Evolutionary conservation across 2,888 invertebrate species (phyloP), one percentile per base, ranked within the genome.

Genomic region (Octodonta nipae): DNA sequence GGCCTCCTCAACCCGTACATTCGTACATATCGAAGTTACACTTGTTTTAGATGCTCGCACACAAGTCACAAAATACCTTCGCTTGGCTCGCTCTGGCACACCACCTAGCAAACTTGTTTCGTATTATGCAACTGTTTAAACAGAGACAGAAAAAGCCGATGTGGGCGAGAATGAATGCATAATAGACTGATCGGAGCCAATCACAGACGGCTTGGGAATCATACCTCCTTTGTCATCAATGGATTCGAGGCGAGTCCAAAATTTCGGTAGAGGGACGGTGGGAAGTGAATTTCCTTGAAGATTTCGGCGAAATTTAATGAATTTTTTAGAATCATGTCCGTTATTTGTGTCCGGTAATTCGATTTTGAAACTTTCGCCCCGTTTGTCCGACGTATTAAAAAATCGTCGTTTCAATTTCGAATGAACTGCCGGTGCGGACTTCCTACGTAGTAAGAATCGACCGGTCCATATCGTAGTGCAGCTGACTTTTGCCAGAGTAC

Each of bases 181-280:
- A 55, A 53, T 54, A 53, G 52, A 52, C 50, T 46, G 44, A 44
- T 46, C 47, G 45, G 59, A 65, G 64, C 74, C 74, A 73, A 73
- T 74, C 68, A 67, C 64, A 65, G 60, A 58, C 64, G 64, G 66
- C 66, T 66, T 65, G 61, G 57, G 40, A 38, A 37, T 43, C 30
- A 29, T 37, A 38, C 37, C 43, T 43, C 71, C 73, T 73, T 71
- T 73, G 73, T 73, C 73, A 74, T 74, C 73, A 74, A 74, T 74
- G 73, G 70, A 70, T 67, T 66, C 67, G 66, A 70, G 73, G 62
- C 66, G 65, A 68, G 70, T 72, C 68, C 66, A 71, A 63, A 61
- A 56, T 54, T 47, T 54, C 55, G 52, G 49, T 46, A 51, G 53
- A 60, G 63, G 48, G 49, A 37, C 38, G 43, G 29, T 47, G 44